Evolutionary conservation across 1,140 invertebrate species (phyloP).

Genomic region (Trichomalopsis sarcophagae): DNA sequence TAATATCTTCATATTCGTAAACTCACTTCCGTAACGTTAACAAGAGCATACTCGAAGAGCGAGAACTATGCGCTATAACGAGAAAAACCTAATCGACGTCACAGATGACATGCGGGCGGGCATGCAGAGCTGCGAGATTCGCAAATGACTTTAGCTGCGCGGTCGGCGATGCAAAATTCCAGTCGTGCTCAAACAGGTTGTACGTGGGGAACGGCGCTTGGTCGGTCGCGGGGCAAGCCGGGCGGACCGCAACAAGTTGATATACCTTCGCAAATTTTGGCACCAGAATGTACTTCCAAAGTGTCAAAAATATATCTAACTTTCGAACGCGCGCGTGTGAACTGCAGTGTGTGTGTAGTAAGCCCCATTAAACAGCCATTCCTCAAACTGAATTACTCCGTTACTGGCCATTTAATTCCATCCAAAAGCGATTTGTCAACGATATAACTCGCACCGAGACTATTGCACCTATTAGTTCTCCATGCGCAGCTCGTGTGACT

Average conservation of each 20-base stretch:
- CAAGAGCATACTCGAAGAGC: too few species aligned
- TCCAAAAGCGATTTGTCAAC: constrained; percentile 1
- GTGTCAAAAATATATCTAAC: constrained; percentile 41
- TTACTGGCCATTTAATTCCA: neutral
- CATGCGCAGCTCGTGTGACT: too few species aligned
- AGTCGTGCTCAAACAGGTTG: constrained; percentile 43
- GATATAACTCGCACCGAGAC: neutral
- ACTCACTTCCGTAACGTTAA: too few species aligned
- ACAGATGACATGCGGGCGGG: neutral
- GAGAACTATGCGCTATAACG: too few species aligned
- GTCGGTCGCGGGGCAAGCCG: neutral
- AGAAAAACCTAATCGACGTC: neutral
- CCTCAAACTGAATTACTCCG: constrained; percentile 3
- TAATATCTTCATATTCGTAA: too few species aligned
- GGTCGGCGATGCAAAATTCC: constrained; percentile 8
- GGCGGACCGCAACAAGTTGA: constrained; percentile 39
- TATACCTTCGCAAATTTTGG: constrained; percentile 43
- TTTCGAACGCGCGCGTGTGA: constrained; percentile 9
- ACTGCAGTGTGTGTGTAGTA: neutral
- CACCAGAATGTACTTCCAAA: constrained; percentile 28
- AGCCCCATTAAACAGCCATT: constrained; percentile 21
- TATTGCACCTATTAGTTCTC: too few species aligned
- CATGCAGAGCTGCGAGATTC: neutral
- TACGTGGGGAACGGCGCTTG: neutral
- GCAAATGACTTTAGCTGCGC: neutral